Percentiles rank a stretch among this genome's conserved stretches.
Conservation (phyloP, 1,140 invertebrate genomes). For the Drosophila micromelanica region DNA sequence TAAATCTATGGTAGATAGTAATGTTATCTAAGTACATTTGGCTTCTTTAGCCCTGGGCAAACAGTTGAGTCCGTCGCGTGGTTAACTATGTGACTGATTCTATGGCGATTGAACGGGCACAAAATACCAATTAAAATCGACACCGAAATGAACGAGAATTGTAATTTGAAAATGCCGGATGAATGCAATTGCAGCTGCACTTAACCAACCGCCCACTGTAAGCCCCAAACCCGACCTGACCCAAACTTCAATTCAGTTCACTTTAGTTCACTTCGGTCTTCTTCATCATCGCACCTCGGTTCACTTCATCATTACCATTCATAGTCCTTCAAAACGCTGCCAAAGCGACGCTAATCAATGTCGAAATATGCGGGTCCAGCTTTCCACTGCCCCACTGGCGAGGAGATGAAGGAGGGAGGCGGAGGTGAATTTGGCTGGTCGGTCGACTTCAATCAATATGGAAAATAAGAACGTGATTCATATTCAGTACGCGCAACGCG, state of each 20-base stretch:
- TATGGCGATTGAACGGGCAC: slow-evolving; percentile 7
- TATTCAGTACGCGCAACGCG: slow-evolving; percentile 65
- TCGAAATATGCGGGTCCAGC: slow-evolving; percentile 28
- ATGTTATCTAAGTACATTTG: too few relatives aligned
- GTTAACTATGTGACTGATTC: background rate
- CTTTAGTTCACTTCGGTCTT: background rate
- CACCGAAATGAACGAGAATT: slow-evolving; percentile 6
- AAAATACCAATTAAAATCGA: slow-evolving; percentile 33
- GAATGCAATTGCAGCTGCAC: slow-evolving; percentile 9
- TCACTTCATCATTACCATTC: slow-evolving; percentile 26
- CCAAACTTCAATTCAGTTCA: background rate
- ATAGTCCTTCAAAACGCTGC: slow-evolving; percentile 21
- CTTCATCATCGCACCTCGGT: background rate
- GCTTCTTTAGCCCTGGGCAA: too few relatives aligned
- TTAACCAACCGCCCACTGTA: background rate
- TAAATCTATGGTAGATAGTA: too few relatives aligned
- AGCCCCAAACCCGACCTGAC: too few relatives aligned
- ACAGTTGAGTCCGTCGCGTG: background rate
- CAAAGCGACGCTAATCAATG: slow-evolving; percentile 38
- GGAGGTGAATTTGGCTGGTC: too few relatives aligned
- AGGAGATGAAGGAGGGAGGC: too few relatives aligned
- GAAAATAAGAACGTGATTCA: slow-evolving; percentile 63
- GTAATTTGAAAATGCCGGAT: slow-evolving; percentile 29
- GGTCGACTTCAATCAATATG: slow-evolving; percentile 70
- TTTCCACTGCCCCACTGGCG: background rate